phyloP scores from a whole-genome alignment of 2,797 vertebrate genomes.

The Syndactyla subalaris region DNA sequence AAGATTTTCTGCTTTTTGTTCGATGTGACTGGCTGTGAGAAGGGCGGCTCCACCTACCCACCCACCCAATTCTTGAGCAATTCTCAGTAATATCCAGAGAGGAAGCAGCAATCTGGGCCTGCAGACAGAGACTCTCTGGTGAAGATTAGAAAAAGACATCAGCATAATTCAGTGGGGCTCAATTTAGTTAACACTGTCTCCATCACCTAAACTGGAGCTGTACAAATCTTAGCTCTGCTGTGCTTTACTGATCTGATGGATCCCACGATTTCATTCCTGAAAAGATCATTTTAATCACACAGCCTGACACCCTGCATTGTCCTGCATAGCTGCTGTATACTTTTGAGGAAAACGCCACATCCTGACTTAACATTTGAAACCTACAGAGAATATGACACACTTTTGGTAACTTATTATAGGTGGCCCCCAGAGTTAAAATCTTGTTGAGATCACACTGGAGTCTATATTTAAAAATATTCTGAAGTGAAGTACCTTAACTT shows the following conservation, averaged over 20 bases:
- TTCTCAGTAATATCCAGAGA: not conserved
- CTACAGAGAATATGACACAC: not conserved
- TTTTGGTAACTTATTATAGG: not conserved
- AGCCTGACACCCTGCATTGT: not conserved
- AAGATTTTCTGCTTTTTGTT: constrained; percentile 18
- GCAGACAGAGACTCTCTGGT: not conserved
- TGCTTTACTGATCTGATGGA: not conserved
- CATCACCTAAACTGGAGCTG: not conserved
- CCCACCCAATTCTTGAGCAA: constrained; percentile 4
- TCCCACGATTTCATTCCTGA: not conserved
- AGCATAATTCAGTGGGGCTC: not conserved
- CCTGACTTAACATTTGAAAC: not conserved
- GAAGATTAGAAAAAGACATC: not conserved
- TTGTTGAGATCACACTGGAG: not conserved
- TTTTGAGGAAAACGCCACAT: not conserved
- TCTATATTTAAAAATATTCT: not conserved
- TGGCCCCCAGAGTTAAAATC: not conserved
- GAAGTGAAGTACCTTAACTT: not conserved
- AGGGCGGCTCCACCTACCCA: not conserved
- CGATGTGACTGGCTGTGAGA: not conserved
- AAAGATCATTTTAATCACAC: not conserved
- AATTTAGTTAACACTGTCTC: not conserved
- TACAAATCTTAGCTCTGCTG: not conserved
- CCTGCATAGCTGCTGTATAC: not conserved
- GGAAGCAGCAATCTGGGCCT: not conserved